Conservation (phyloP, 1,140 invertebrate genomes). For the Aphaenogaster floridana region DNA sequence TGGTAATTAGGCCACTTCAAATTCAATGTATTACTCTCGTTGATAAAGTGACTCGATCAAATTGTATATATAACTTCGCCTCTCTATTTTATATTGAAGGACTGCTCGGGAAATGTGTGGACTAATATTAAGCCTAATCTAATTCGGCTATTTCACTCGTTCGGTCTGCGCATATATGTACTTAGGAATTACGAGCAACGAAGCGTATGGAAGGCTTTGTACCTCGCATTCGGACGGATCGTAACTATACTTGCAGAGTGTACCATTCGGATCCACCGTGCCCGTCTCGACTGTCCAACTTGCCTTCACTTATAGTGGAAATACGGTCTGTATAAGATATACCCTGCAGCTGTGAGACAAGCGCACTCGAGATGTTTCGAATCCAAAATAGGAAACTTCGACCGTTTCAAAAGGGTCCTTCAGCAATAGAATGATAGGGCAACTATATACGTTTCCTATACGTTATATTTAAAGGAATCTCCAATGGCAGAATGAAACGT, state of each 20-base stretch:
- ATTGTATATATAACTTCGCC: constrained; percentile 5
- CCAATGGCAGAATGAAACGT: background rate
- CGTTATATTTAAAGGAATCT: constrained; percentile 12
- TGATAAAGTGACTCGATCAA: background rate
- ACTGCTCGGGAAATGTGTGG: no score
- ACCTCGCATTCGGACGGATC: constrained; percentile 45
- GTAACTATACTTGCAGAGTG: constrained; percentile 52
- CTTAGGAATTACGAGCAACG: constrained; percentile 48
- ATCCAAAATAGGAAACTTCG: constrained; percentile 59
- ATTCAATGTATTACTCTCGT: background rate
- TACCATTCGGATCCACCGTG: constrained; percentile 45
- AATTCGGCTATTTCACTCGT: constrained; percentile 47
- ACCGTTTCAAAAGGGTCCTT: constrained; percentile 48
- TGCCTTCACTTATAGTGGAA: constrained; percentile 59
- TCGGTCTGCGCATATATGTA: constrained; percentile 42
- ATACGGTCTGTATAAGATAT: constrained; percentile 61
- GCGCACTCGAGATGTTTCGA: constrained; percentile 55
- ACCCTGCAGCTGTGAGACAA: constrained; percentile 49
- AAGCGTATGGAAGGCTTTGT: constrained; percentile 55
- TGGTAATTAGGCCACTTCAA: background rate
- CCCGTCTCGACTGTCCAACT: constrained; percentile 59
- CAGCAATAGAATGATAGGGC: background rate
- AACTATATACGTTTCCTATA: background rate
- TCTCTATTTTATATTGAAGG: constrained; percentile 18
- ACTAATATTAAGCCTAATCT: constrained; percentile 48